Percentiles rank a stretch among this genome's conserved stretches.
These are phyloP conservation scores for Clostera curtula DNA, from an alignment of 2,888 invertebrate genomes.

Conservation along the genomic window DNA sequence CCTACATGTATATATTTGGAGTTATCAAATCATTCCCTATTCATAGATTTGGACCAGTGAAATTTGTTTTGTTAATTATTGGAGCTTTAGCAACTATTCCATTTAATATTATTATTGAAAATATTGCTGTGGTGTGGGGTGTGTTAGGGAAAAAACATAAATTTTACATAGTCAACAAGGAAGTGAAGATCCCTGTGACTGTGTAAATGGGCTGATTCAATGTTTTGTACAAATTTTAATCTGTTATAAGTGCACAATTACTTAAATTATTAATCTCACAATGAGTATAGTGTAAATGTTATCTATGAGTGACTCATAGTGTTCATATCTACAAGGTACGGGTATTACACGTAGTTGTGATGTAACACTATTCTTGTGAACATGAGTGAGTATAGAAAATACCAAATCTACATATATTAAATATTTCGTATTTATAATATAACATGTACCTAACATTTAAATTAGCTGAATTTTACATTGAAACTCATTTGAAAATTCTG, in stretches of 20 bases:
- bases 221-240: conserved; percentile 28
- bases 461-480: too few species aligned
- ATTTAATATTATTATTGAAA: conserved; percentile 94
- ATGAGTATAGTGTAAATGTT: too few species aligned
- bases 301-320: too few species aligned
- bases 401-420: too few species aligned
- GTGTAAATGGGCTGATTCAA: conserved; percentile 58
- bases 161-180: conserved; percentile 97
- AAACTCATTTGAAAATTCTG: too few species aligned
- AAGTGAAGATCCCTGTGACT: conserved; percentile 81
- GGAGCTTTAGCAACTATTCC: conserved; percentile 94
- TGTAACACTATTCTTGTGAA: too few species aligned
- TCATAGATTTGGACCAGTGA: conserved; percentile 86
- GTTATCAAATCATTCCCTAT: conserved; percentile 97
- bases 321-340: too few species aligned
- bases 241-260: conserved; percentile 56
- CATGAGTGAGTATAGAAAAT: too few species aligned
- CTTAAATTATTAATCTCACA: too few species aligned
- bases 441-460: too few species aligned
- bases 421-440: too few species aligned
- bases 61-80: conserved; percentile 85
- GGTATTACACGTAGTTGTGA: too few species aligned
- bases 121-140: conserved; percentile 96
- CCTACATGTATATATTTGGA: conserved; percentile 98
- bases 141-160: conserved; percentile 95